phyloP scores from a whole-genome alignment of 1,140 invertebrate genomes.

The Hycleus phaleratus region DNA sequence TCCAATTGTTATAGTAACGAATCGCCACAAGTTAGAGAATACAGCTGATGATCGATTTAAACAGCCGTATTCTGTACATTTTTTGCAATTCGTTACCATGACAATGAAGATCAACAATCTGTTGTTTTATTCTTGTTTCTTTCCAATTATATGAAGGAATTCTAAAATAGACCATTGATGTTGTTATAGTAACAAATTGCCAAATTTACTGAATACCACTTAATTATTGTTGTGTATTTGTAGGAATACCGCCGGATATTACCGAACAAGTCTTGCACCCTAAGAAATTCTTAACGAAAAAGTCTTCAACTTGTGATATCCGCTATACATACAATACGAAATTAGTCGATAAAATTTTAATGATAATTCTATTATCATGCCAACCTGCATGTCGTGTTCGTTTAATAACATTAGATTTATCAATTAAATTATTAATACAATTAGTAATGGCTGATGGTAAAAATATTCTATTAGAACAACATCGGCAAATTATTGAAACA shows the following conservation, averaged over 20 bases:
- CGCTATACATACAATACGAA: slow-evolving; percentile 61
- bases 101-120: too few relatives aligned
- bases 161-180: too few relatives aligned
- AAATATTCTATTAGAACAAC: slow-evolving; percentile 53
- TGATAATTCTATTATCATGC: slow-evolving; percentile 72
- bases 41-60: too few relatives aligned
- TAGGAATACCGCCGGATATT: slow-evolving; percentile 68
- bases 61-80: too few relatives aligned
- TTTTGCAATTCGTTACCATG: too few relatives aligned
- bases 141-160: too few relatives aligned
- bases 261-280: slow-evolving; percentile 56
- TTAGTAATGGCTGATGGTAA: slow-evolving; percentile 44
- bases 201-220: too few relatives aligned
- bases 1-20: too few relatives aligned
- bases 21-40: too few relatives aligned
- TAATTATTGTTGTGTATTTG: slow-evolving; percentile 17
- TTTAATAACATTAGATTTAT: slow-evolving; percentile 85
- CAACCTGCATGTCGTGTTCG: slow-evolving; percentile 79
- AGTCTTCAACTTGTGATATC: slow-evolving; percentile 28
- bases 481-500: slow-evolving; percentile 63
- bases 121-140: too few relatives aligned
- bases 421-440: slow-evolving; percentile 64
- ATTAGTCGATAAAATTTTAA: slow-evolving; percentile 70
- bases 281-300: slow-evolving; percentile 32
- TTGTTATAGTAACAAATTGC: too few relatives aligned